Evolutionary conservation across 2,113 vertebrate species (phyloP).

Genomic region (Myotis lucifugus): DNA sequence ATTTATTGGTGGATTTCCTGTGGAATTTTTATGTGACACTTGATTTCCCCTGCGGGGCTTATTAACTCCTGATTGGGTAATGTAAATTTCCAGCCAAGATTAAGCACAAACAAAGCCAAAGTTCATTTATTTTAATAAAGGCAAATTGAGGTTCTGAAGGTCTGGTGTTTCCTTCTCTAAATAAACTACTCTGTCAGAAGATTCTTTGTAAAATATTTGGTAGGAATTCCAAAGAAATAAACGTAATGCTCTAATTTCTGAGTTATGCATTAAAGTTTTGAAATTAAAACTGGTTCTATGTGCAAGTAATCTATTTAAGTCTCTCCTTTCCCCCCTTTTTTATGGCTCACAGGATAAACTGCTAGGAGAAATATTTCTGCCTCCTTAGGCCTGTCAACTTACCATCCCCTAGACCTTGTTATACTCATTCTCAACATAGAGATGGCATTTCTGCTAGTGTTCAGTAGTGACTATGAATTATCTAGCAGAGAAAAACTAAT

Average conservation of each 20-base stretch:
- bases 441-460: neutral
- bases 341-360: neutral
- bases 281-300: neutral
- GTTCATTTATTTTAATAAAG: constrained; percentile 87
- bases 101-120: constrained; percentile 86
- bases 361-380: neutral
- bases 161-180: constrained; percentile 71
- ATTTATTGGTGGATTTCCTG: constrained; percentile 88
- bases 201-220: constrained; percentile 73
- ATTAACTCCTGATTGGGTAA: constrained; percentile 85
- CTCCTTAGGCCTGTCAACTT: neutral
- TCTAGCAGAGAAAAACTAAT: constrained; percentile 1
- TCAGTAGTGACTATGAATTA: constrained; percentile 21
- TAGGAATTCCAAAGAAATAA: constrained; percentile 30
- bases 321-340: neutral
- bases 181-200: constrained; percentile 73
- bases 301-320: neutral
- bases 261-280: constrained; percentile 35
- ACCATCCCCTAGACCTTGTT: neutral
- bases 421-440: neutral
- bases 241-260: constrained; percentile 6
- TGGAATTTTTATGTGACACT: constrained; percentile 87
- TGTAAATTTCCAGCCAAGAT: constrained; percentile 87
- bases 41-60: constrained; percentile 82
- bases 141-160: constrained; percentile 80